phyloP scores from a whole-genome alignment of 2,797 vertebrate genomes.

The Alauda arvensis region DNA sequence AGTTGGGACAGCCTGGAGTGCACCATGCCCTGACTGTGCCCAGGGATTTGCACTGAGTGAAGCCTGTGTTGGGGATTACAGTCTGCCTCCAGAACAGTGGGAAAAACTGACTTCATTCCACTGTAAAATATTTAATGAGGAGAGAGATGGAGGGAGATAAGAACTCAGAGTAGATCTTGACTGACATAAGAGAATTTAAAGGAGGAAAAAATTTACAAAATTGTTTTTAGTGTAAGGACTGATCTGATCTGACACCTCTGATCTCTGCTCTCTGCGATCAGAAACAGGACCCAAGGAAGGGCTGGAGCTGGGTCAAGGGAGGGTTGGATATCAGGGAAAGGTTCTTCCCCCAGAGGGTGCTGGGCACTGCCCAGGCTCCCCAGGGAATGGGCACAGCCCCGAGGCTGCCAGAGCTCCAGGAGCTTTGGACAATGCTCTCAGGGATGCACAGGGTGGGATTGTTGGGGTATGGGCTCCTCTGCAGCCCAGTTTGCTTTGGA shows the following conservation, averaged over 20 bases:
- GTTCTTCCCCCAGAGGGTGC: neutral
- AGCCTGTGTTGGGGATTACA: neutral
- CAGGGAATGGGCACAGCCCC: neutral
- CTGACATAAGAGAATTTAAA: neutral
- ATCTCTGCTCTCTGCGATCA: neutral
- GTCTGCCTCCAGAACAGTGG: neutral
- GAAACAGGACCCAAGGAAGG: neutral
- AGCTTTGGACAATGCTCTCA: rapidly evolving
- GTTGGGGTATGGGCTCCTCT: neutral
- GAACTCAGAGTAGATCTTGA: neutral
- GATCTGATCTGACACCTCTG: neutral
- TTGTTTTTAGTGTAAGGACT: neutral
- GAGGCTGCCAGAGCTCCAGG: neutral
- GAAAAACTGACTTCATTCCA: neutral
- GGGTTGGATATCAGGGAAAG: rapidly evolving
- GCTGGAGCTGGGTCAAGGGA: rapidly evolving
- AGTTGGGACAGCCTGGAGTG: neutral
- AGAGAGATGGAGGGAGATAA: neutral
- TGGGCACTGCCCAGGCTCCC: neutral
- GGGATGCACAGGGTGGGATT: neutral
- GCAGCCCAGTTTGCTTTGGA: neutral
- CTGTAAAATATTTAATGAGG: neutral
- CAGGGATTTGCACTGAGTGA: neutral
- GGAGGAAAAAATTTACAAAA: neutral
- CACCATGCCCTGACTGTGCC: neutral